These are phyloP conservation scores for Griposia aprilina DNA, from an alignment of 2,888 invertebrate genomes.

Conservation along the genomic window DNA sequence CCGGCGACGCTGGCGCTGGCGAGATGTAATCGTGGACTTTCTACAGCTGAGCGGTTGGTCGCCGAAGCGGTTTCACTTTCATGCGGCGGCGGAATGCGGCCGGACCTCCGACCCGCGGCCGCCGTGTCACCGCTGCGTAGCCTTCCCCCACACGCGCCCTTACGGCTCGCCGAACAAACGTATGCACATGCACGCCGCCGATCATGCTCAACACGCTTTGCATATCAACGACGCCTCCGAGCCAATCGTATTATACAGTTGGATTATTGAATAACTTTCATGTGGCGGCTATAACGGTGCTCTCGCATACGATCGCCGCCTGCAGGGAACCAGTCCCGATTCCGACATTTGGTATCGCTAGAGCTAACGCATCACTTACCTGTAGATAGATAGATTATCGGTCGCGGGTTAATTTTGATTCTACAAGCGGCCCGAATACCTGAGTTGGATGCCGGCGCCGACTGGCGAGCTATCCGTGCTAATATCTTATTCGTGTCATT, in stretches of 20 bases:
- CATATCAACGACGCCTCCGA: constrained; percentile 74
- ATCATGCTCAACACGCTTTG: constrained; percentile 70
- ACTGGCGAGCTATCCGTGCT: constrained; percentile 84
- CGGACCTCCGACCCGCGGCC: constrained; percentile 88
- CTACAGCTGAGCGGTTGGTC: constrained; percentile 86
- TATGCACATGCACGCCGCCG: constrained; percentile 61
- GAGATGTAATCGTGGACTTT: constrained; percentile 89
- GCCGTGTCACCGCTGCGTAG: constrained; percentile 75
- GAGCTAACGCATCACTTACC: constrained; percentile 47
- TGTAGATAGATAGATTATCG: constrained; percentile 60
- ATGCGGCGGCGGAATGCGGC: constrained; percentile 88
- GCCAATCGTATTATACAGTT: constrained; percentile 63
- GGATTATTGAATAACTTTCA: constrained; percentile 74
- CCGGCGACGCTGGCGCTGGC: constrained; percentile 80
- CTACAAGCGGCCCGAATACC: constrained; percentile 83
- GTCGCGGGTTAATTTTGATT: constrained; percentile 80
- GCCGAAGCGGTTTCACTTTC: constrained; percentile 89
- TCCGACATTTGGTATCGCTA: constrained; percentile 51
- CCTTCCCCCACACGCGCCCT: constrained; percentile 69
- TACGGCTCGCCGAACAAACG: constrained; percentile 50
- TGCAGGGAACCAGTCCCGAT: constrained; percentile 65
- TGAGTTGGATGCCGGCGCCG: constrained; percentile 77
- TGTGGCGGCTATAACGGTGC: constrained; percentile 73
- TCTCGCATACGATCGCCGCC: constrained; percentile 62
- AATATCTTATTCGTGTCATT: constrained; percentile 91